Conservation (phyloP, 2,888 invertebrate genomes). For the Epiblema foenella region DNA sequence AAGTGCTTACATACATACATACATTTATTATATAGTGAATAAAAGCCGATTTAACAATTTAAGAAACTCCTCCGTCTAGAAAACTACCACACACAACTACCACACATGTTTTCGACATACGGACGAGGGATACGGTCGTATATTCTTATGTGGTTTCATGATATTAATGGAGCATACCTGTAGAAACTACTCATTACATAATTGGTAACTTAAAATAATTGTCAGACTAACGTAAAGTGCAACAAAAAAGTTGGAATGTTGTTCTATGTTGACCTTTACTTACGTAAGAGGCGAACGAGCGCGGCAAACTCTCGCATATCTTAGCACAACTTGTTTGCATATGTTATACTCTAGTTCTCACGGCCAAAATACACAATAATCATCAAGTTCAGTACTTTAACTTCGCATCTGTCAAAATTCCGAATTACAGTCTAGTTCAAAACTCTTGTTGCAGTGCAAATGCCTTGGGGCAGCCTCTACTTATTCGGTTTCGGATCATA, state of each 20-base stretch:
- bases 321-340: slow-evolving; percentile 62
- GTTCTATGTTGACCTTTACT: slow-evolving; percentile 65
- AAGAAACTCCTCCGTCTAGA: neutral
- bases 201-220: slow-evolving; percentile 26
- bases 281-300: slow-evolving; percentile 72
- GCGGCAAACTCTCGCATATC: slow-evolving; percentile 62
- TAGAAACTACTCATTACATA: slow-evolving; percentile 32
- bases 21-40: neutral
- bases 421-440: neutral
- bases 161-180: neutral
- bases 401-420: neutral
- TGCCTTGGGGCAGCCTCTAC: neutral
- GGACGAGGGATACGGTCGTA: neutral
- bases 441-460: neutral
- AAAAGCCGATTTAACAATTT: neutral
- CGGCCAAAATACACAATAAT: slow-evolving; percentile 51
- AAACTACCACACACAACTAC: neutral
- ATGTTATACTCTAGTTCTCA: slow-evolving; percentile 65
- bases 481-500: neutral
- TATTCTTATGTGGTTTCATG: neutral
- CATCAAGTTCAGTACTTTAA: slow-evolving; percentile 12
- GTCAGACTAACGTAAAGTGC: slow-evolving; percentile 32
- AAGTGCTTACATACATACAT: no score
- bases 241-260: slow-evolving; percentile 41
- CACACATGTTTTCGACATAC: neutral